phyloP scores from a whole-genome alignment of 2,113 vertebrate species.

The Typhlomys cinereus region DNA sequence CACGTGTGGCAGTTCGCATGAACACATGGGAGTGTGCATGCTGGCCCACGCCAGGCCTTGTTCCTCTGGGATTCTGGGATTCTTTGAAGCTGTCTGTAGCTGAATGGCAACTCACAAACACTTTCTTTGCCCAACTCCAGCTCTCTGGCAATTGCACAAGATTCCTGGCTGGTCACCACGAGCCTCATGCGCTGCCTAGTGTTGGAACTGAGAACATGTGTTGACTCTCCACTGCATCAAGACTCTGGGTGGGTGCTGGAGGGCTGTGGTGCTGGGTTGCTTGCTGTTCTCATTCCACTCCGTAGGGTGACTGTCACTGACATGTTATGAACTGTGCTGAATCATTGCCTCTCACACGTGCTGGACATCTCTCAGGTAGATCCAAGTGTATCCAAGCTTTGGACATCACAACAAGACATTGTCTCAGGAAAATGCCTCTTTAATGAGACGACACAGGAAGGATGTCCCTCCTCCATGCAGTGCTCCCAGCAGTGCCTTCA shows the following conservation, averaged over 20 bases:
- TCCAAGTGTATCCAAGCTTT: too few relatives aligned
- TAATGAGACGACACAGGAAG: too few relatives aligned
- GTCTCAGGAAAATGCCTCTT: too few relatives aligned
- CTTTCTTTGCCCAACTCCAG: background rate
- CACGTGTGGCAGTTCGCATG: too few relatives aligned
- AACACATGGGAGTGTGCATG: too few relatives aligned
- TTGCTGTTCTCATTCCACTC: background rate
- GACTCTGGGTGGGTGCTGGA: background rate
- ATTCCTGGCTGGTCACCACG: background rate
- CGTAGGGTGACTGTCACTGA: background rate
- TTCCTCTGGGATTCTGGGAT: background rate
- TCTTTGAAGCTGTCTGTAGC: slow-evolving; percentile 1
- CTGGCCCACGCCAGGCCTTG: too few relatives aligned
- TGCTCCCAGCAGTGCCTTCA: too few relatives aligned
- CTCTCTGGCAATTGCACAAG: background rate
- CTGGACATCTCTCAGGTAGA: background rate
- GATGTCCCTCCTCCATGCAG: too few relatives aligned
- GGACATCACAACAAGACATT: too few relatives aligned
- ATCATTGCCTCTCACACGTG: background rate
- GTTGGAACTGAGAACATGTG: background rate
- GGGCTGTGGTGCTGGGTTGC: background rate
- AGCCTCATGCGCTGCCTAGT: background rate
- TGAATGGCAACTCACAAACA: too few relatives aligned
- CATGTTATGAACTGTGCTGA: background rate
- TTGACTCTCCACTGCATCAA: background rate